Percentiles rank a stretch among this genome's conserved stretches.
Evolutionary conservation across 35 echinoderm and acorn worm genomes (phyloP).

Genomic region (Eucidaris tribuloides): DNA sequence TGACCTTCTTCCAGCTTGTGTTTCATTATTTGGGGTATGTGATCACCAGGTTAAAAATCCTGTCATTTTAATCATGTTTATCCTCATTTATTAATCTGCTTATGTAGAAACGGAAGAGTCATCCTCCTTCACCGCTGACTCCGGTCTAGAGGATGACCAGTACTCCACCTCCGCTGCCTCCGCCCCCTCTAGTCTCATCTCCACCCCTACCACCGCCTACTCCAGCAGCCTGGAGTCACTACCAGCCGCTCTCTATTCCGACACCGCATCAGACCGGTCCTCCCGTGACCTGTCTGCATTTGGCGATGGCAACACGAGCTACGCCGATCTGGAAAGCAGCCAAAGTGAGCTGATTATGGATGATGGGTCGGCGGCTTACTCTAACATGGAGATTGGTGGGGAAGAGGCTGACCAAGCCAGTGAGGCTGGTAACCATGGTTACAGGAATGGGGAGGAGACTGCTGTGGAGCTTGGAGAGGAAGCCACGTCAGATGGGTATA

Average conservation of each 20-base stretch:
- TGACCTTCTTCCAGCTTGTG: too few relatives aligned
- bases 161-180: conserved; percentile 36
- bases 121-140: conserved; percentile 40
- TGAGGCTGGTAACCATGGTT: too few relatives aligned
- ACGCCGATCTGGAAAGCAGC: conserved; percentile 5
- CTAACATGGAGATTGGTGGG: conserved; percentile 69
- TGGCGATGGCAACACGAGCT: neutral
- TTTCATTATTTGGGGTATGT: too few relatives aligned
- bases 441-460: too few relatives aligned
- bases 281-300: conserved; percentile 12
- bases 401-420: conserved; percentile 31
- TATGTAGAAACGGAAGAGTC: neutral
- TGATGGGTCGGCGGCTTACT: conserved; percentile 38
- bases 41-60: too few relatives aligned
- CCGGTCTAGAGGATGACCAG: conserved; percentile 78
- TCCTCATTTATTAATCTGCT: too few relatives aligned
- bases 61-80: too few relatives aligned
- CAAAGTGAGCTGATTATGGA: conserved; percentile 47
- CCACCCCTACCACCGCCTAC: conserved; percentile 50
- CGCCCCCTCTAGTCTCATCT: conserved; percentile 16
- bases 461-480: too few relatives aligned
- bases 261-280: conserved; percentile 7
- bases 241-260: conserved; percentile 9
- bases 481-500: neutral
- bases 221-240: conserved; percentile 46